Evolutionary conservation across 2,797 vertebrate species (phyloP).

Genomic region (Pogonophryne albipinna): DNA sequence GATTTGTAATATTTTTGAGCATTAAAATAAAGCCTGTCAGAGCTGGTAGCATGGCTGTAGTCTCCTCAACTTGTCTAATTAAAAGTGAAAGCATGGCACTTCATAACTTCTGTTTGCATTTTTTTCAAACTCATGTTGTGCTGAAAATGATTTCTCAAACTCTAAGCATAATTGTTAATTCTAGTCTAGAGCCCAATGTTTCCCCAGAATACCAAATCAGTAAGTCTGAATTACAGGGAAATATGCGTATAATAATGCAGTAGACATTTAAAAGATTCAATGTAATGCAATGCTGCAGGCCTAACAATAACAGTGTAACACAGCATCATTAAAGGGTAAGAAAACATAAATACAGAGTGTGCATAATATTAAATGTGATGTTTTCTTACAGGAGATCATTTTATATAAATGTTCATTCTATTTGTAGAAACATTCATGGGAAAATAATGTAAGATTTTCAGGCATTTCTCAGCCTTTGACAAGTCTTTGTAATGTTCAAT

Average conservation of each 20-base stretch:
- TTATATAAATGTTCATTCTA: not conserved
- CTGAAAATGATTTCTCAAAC: constrained; percentile 12
- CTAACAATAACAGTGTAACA: not conserved
- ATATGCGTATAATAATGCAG: constrained; percentile 15
- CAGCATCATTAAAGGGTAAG: not conserved
- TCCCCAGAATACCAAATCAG: constrained; percentile 28
- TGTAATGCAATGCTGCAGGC: constrained; percentile 7
- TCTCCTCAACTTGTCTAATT: not conserved
- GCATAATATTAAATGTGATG: not conserved
- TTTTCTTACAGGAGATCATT: not conserved
- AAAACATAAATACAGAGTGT: constrained; percentile 2
- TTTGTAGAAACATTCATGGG: not conserved
- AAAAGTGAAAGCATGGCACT: not conserved
- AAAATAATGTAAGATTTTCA: not conserved
- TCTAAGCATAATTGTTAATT: constrained; percentile 21
- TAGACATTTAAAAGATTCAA: not conserved
- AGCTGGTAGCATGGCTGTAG: not conserved
- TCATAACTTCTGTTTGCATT: not conserved
- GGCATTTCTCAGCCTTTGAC: constrained; percentile 5
- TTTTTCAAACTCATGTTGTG: constrained; percentile 27
- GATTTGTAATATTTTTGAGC: not conserved
- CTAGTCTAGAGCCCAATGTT: constrained; percentile 1
- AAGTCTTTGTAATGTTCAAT: not conserved
- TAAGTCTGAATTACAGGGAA: constrained; percentile 35
- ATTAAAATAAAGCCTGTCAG: not conserved